These are phyloP conservation scores for Diarsia mendica DNA, from an alignment of 2,888 invertebrate species.

Conservation along the genomic window DNA sequence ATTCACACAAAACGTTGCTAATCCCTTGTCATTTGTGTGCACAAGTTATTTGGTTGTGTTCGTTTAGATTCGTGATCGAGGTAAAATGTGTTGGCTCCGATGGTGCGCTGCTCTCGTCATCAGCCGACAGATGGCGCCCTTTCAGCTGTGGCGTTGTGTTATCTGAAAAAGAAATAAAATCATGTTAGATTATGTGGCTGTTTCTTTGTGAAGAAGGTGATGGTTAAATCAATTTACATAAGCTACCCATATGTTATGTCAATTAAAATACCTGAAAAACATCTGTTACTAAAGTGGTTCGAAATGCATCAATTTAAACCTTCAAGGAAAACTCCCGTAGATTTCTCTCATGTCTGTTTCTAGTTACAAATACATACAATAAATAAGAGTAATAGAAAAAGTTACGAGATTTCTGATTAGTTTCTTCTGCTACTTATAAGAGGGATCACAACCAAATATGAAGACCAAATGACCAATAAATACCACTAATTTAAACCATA, in stretches of 20 bases:
- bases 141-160: conserved; percentile 82
- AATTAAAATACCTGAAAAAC: not conserved
- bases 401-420: too few relatives aligned
- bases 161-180: conserved; percentile 78
- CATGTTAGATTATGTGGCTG: not conserved
- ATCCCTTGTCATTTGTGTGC: conserved; percentile 51
- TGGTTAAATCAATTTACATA: too few relatives aligned
- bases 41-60: conserved; percentile 72
- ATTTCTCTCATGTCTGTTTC: not conserved
- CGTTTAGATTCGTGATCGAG: conserved; percentile 77
- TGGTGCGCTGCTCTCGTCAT: conserved; percentile 69
- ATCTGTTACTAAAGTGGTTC: not conserved
- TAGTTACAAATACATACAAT: too few relatives aligned
- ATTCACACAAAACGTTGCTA: conserved; percentile 5
- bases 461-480: not conserved
- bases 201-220: too few relatives aligned
- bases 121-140: conserved; percentile 76
- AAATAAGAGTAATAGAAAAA: too few relatives aligned
- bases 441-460: not conserved
- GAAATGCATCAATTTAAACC: not conserved
- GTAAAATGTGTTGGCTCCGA: conserved; percentile 79
- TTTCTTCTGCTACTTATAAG: not conserved
- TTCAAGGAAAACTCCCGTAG: not conserved
- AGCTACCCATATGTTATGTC: too few relatives aligned
- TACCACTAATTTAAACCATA: not conserved